Evolutionary conservation across 2,797 vertebrate genomes (phyloP).

Genomic region (Xiphorhynchus erythropygius): DNA sequence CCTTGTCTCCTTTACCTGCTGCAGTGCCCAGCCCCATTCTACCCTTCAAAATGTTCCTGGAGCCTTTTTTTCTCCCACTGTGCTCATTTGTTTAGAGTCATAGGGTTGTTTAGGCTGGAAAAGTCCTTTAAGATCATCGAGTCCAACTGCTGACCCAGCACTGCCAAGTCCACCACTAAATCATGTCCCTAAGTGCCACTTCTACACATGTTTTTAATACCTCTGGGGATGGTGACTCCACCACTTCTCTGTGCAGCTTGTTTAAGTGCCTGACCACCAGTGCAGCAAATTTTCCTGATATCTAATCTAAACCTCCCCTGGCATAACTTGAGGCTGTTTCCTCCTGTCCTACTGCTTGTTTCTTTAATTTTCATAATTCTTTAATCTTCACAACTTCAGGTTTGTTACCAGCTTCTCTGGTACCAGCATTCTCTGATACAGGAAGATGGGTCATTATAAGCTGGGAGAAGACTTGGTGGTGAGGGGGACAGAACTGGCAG

Average conservation of each 20-base stretch:
- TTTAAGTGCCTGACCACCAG: background rate
- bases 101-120: background rate
- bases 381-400: background rate
- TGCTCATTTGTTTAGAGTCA: background rate
- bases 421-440: background rate
- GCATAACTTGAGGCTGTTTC: background rate
- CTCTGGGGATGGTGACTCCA: background rate
- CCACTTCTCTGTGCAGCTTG: background rate
- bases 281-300: background rate
- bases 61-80: background rate
- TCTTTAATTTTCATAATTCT: background rate
- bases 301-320: background rate
- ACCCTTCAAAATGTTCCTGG: background rate
- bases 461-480: background rate
- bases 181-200: background rate
- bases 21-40: background rate
- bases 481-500: background rate
- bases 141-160: background rate
- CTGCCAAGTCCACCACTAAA: background rate
- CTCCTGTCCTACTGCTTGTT: background rate
- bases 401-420: background rate
- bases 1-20: background rate
- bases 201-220: background rate
- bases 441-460: background rate
- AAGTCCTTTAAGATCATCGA: background rate